phyloP scores from a whole-genome alignment of 2,888 invertebrate genomes.

The Thymelicus lineola region DNA sequence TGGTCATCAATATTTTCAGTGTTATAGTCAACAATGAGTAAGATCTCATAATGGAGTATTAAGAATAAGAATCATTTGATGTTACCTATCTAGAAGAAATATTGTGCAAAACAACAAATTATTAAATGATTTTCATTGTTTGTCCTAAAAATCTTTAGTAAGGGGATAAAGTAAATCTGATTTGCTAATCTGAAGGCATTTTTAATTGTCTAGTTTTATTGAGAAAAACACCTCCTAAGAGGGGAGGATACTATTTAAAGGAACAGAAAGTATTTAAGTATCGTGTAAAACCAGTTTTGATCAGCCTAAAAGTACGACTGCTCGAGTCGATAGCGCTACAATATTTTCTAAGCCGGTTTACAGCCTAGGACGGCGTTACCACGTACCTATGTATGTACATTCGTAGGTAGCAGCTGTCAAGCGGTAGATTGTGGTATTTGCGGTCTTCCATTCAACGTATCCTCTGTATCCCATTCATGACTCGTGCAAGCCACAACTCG shows the following conservation, averaged over 20 bases:
- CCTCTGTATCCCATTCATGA: conserved; percentile 60
- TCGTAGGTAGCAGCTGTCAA: conserved; percentile 42
- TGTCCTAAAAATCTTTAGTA: too few relatives aligned
- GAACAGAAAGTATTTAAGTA: too few relatives aligned
- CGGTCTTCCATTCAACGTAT: conserved; percentile 62
- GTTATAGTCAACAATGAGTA: background rate
- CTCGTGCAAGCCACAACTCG: conserved; percentile 50
- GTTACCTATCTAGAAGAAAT: too few relatives aligned
- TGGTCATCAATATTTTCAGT: background rate
- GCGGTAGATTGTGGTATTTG: conserved; percentile 59
- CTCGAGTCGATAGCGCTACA: background rate
- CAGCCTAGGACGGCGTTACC: background rate
- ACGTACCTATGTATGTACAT: background rate
- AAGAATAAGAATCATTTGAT: too few relatives aligned
- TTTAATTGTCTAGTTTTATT: too few relatives aligned
- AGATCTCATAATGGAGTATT: too few relatives aligned
- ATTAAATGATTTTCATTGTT: too few relatives aligned
- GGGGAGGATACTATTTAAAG: too few relatives aligned
- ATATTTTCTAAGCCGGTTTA: conserved; percentile 5
- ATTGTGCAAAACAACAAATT: too few relatives aligned
- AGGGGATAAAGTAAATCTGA: too few relatives aligned
- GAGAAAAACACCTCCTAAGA: too few relatives aligned
- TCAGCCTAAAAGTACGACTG: background rate
- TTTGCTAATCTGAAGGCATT: too few relatives aligned
- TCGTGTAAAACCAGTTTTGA: background rate